Evolutionary conservation across 2,113 vertebrate species (phyloP).

Genomic region (Pogona vitticeps): DNA sequence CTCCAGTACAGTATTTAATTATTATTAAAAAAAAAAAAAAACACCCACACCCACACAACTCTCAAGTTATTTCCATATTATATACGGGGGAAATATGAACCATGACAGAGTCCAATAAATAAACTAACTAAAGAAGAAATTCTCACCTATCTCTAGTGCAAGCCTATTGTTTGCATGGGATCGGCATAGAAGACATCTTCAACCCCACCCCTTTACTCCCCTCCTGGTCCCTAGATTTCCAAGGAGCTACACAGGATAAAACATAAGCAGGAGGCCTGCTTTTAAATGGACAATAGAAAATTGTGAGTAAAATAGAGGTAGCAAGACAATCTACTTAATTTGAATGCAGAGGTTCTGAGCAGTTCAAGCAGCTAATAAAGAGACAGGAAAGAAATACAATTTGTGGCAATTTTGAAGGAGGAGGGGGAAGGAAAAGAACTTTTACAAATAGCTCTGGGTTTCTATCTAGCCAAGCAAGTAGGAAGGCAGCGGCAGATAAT

Average conservation of each 20-base stretch:
- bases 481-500: conserved; percentile 72
- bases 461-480: conserved; percentile 73
- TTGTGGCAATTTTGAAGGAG: conserved; percentile 63
- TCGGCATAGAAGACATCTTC: neutral
- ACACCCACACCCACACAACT: too few species aligned
- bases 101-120: neutral
- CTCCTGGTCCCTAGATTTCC: neutral
- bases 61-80: too few species aligned
- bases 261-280: conserved; percentile 19
- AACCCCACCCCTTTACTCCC: too few species aligned
- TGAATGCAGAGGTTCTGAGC: conserved; percentile 60
- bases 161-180: neutral
- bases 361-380: conserved; percentile 68
- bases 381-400: conserved; percentile 60
- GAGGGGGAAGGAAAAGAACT: conserved; percentile 19
- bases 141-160: too few species aligned
- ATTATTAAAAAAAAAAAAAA: too few species aligned
- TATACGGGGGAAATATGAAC: neutral
- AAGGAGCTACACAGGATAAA: neutral
- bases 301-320: conserved; percentile 46
- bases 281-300: conserved; percentile 37
- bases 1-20: too few species aligned
- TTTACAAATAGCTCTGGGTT: conserved; percentile 70
- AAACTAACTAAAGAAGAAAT: too few species aligned
- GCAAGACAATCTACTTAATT: conserved; percentile 52